Conservation (phyloP, 2,113 vertebrate genomes). For the Brachionichthys hirsutus region DNA sequence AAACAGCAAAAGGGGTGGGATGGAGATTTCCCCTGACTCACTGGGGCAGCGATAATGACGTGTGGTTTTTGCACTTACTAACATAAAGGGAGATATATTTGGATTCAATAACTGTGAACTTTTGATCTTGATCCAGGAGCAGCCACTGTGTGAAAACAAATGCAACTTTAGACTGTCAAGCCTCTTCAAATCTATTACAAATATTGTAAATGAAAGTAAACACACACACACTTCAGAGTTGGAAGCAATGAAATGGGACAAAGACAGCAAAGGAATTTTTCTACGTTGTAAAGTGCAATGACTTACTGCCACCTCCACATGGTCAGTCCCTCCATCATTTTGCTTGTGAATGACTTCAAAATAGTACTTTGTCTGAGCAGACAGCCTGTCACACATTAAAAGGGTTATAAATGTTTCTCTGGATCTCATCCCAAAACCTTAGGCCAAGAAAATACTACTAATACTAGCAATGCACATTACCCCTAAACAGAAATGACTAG, state of each 20-base stretch:
- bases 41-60: not conserved
- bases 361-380: no score
- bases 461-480: no score
- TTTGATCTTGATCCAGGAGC: conserved; percentile 66
- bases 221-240: not conserved
- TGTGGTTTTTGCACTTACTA: conserved; percentile 78
- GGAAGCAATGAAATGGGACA: not conserved
- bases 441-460: no score
- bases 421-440: no score
- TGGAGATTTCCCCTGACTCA: conserved; percentile 7
- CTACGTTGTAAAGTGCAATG: not conserved
- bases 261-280: not conserved
- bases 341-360: conserved; percentile 94
- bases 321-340: conserved; percentile 85
- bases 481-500: no score
- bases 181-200: conserved; percentile 8
- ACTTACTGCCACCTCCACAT: conserved; percentile 91
- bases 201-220: not conserved
- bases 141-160: conserved; percentile 83
- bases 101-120: conserved; percentile 85
- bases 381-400: no score
- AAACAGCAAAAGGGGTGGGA: not conserved
- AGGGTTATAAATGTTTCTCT: no score
- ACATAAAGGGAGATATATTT: conserved; percentile 87
- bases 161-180: conserved; percentile 3